Evolutionary conservation across 2,797 vertebrate species (phyloP).

Genomic region (Lacerta viridis): DNA sequence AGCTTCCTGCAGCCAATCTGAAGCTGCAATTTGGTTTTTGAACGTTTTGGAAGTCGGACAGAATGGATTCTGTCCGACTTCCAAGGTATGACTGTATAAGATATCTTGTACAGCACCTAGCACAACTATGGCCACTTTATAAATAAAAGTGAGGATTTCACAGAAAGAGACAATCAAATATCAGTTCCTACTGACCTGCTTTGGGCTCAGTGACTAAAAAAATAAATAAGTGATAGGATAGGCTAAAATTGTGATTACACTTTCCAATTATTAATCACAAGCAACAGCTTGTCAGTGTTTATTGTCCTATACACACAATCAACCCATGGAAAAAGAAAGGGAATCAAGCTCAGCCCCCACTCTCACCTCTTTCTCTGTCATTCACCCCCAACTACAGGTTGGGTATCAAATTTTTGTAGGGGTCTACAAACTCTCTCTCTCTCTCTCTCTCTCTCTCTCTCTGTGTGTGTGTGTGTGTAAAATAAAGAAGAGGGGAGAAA

Average conservation of each 20-base stretch:
- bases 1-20: too few relatives aligned
- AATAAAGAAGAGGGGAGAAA: background rate
- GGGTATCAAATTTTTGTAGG: background rate
- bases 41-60: too few relatives aligned
- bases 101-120: background rate
- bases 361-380: background rate
- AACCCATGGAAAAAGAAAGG: background rate
- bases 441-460: too few relatives aligned
- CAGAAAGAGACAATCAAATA: background rate
- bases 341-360: background rate
- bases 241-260: background rate
- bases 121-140: background rate
- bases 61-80: too few relatives aligned
- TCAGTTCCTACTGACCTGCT: background rate
- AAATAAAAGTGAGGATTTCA: background rate
- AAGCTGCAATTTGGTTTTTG: too few relatives aligned
- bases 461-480: background rate
- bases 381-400: background rate
- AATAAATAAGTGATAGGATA: too few relatives aligned
- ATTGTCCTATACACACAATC: too few relatives aligned
- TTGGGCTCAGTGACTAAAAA: background rate
- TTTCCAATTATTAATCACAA: background rate
- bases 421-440: background rate
- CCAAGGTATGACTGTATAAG: background rate
- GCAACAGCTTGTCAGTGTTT: background rate